A percentile compares a stretch with the other conserved stretches of the same genome.
These are phyloP conservation scores for Poeciliopsis presidionis DNA, from an alignment of 2,797 vertebrate species.

Conservation along the genomic window DNA sequence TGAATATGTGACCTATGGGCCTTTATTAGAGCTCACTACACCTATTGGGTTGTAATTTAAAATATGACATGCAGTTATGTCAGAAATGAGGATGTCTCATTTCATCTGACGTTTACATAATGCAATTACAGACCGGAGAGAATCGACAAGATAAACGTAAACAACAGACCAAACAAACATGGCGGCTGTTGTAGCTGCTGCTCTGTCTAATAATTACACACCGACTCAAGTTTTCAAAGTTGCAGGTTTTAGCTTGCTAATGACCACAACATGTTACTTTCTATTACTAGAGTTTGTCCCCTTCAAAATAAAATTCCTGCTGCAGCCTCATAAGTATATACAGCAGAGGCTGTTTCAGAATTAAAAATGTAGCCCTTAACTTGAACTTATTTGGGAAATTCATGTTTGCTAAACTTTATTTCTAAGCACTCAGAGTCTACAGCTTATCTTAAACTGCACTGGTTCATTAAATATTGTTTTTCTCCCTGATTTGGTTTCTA, in stretches of 20 bases:
- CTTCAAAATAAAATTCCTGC: too few species aligned
- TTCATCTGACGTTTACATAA: not conserved
- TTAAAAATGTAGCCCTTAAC: not conserved
- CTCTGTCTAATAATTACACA: not conserved
- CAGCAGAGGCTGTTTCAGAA: too few species aligned
- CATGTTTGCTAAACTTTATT: not conserved
- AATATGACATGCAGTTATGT: not conserved
- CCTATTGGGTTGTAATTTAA: too few species aligned
- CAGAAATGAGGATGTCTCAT: not conserved
- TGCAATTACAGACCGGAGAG: not conserved
- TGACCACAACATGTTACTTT: not conserved
- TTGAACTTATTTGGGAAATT: not conserved
- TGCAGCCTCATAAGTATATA: too few species aligned
- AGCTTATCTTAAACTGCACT: not conserved
- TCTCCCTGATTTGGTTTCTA: conserved; percentile 58
- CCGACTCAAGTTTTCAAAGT: not conserved
- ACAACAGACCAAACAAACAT: not conserved
- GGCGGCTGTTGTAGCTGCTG: not conserved
- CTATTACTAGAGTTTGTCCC: not conserved
- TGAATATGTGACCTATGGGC: not conserved
- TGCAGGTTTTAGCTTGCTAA: not conserved
- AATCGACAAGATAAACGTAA: not conserved
- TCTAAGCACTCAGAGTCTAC: not conserved
- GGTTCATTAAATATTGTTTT: not conserved
- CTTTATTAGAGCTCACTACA: not conserved